These are phyloP conservation scores for Hipposideros armiger DNA, from an alignment of 2,113 vertebrate species.

Conservation along the genomic window DNA sequence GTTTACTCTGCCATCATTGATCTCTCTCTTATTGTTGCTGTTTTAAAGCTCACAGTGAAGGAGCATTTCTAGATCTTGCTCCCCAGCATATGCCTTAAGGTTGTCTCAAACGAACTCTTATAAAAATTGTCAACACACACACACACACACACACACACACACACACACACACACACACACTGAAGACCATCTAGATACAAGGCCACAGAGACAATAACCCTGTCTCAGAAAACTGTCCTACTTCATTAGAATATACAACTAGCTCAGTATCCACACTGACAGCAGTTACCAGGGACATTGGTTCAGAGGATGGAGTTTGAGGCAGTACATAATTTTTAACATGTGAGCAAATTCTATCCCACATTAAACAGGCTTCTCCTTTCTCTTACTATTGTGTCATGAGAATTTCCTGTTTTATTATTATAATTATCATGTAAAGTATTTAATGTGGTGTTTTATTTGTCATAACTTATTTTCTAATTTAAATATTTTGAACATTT, in stretches of 20 bases:
- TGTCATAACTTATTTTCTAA: neutral
- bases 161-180: constrained; percentile 77
- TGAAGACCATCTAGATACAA: constrained; percentile 87
- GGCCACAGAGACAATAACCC: constrained; percentile 80
- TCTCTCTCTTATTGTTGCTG: constrained; percentile 23
- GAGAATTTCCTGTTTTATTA: neutral
- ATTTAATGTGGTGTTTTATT: neutral
- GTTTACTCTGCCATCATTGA: no score
- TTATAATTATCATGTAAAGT: constrained; percentile 7
- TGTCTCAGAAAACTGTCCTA: constrained; percentile 68
- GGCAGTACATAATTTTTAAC: constrained; percentile 37
- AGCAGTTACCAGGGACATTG: constrained; percentile 58
- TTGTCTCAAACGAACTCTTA: no score
- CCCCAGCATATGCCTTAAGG: no score
- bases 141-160: no score
- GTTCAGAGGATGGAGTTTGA: constrained; percentile 76
- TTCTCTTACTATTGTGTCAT: neutral
- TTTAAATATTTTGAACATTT: neutral
- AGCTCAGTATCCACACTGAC: constrained; percentile 49
- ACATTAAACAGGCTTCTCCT: neutral
- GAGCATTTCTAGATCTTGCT: no score
- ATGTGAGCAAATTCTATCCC: neutral
- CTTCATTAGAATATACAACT: neutral
- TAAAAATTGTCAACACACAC: no score
- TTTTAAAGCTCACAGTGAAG: constrained; percentile 78